Base-by-base conservation (phyloP, 2,888 invertebrate species). In the Pecten maximus region DNA sequence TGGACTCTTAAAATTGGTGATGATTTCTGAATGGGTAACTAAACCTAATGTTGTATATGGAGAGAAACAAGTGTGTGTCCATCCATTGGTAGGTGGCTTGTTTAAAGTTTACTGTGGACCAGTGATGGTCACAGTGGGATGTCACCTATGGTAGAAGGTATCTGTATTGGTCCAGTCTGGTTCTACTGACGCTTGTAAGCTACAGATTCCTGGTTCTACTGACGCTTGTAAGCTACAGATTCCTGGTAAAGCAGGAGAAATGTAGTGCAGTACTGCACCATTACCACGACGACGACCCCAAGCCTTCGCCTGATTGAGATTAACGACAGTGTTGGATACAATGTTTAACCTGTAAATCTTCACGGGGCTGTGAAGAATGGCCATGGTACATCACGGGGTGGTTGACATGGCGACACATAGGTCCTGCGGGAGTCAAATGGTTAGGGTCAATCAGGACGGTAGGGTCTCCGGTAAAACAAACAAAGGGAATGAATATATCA, bases 291-390 rank as follows among this genome's bases (percentile, higher is more conserved):
- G 54, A 19, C 74, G 74, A 74, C 74, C 74, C 60, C 74, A 74
- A 74, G 28, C 28, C 35, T 74, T 35, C 35, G 35, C 74, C 74
- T 35, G 74, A 74, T 74, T 74, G 74, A 74, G 35, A 74, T 74
- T 74, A 74, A 74, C 35, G 74, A 35, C 35, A 35, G 74, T 28
- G 74, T 35, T 74, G 35, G 35, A 35, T 74, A 35, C 74, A 74
- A 74, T 74, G 35, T 60, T 74, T 74, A 74, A 74, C 74, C 74
- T 35, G 74, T 74, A 74, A 74, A 74, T 74, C 74, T 74, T 74
- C 12, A 35, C 12, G 35, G 35, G 74, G 74, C 28, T 74, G 35
- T 12, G 35, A 74, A 15, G 35, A 74, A 74, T 35, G 74, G 28
- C 35, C 35, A 6, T 74, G 74, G 74, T 74, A 74, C 74, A 74